Percentiles rank a stretch among this genome's conserved stretches.
Evolutionary conservation across 2,113 vertebrate species (phyloP).

Genomic region (Phrynosoma blainvillii): DNA sequence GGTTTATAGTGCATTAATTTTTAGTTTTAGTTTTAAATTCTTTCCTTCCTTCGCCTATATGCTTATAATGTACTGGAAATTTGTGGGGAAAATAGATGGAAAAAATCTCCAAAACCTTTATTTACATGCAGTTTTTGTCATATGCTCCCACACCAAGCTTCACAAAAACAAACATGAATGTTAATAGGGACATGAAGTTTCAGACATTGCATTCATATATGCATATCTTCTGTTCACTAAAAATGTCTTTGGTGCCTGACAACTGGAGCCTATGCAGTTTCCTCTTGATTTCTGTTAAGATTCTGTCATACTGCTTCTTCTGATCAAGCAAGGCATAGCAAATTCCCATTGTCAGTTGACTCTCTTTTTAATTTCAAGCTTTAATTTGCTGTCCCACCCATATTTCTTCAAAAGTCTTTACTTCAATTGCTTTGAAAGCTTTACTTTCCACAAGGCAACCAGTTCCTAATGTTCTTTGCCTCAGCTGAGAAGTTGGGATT

Average conservation of each 20-base stretch:
- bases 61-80: not conserved
- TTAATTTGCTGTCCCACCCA: constrained; percentile 45
- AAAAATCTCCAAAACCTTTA: not conserved
- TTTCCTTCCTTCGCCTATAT: not conserved
- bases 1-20: not conserved
- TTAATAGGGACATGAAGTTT: constrained; percentile 25
- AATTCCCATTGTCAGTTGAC: constrained; percentile 43
- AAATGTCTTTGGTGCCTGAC: not conserved
- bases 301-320: constrained; percentile 29
- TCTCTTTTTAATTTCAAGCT: constrained; percentile 45
- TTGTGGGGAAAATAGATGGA: not conserved
- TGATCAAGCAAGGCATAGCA: constrained; percentile 34
- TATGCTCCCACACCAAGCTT: constrained; percentile 1
- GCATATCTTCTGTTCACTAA: not conserved
- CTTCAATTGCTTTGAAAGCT: constrained; percentile 30
- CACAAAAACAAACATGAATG: not conserved
- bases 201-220: not conserved
- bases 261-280: constrained; percentile 1
- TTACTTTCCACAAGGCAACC: constrained; percentile 23
- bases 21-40: not conserved
- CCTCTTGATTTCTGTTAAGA: constrained; percentile 38
- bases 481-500: constrained; percentile 19
- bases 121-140: not conserved
- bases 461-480: constrained; percentile 10
- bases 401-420: constrained; percentile 43